Conservation (phyloP, 2,888 invertebrate species). For the Lamproptera curius region DNA sequence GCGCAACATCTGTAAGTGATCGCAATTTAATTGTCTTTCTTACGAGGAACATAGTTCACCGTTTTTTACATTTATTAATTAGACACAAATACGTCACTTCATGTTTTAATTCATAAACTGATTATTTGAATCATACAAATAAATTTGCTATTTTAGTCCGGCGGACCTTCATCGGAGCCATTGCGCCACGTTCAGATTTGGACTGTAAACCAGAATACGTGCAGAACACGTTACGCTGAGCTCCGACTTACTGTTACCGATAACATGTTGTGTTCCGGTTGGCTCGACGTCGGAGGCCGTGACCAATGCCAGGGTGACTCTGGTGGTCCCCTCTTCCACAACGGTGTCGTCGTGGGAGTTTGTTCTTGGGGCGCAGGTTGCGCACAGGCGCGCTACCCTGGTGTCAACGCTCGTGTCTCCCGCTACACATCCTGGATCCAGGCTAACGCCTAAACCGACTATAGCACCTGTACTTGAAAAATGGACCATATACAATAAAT, state of each 20-base stretch:
- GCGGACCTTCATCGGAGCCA: slow-evolving; percentile 37
- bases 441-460: slow-evolving; percentile 26
- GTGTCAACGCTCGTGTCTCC: slow-evolving; percentile 28
- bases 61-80: too few species aligned
- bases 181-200: slow-evolving; percentile 44
- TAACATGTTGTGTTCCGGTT: slow-evolving; percentile 52
- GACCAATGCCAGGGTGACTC: slow-evolving; percentile 40
- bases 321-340: slow-evolving; percentile 49
- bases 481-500: too few species aligned
- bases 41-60: too few species aligned
- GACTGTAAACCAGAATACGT: slow-evolving; percentile 36
- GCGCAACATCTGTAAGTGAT: slow-evolving; percentile 33
- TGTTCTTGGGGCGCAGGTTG: slow-evolving; percentile 39
- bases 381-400: slow-evolving; percentile 18
- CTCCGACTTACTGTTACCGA: slow-evolving; percentile 32
- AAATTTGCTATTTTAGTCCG: too few species aligned
- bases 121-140: too few species aligned
- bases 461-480: too few species aligned
- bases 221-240: slow-evolving; percentile 34
- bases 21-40: too few species aligned
- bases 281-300: slow-evolving; percentile 40
- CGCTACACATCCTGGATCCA: slow-evolving; percentile 28
- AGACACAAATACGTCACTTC: too few species aligned
- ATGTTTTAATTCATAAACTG: too few species aligned
- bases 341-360: slow-evolving; percentile 42